Evolutionary conservation across 2,888 invertebrate species (phyloP).

Genomic region (Heliothis peltigera): DNA sequence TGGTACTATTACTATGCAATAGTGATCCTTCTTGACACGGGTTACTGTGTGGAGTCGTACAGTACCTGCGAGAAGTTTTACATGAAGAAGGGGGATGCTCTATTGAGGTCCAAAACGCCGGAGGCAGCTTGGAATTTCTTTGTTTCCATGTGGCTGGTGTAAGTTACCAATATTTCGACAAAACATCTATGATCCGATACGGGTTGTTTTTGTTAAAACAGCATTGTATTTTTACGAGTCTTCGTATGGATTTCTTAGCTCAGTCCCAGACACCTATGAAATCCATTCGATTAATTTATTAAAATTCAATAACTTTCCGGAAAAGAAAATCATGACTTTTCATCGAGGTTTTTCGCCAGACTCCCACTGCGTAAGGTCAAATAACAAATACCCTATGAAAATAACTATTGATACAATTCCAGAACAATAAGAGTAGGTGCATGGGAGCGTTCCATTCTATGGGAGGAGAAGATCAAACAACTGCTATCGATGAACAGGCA

Average conservation of each 20-base stretch:
- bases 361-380: too few relatives aligned
- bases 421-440: conserved; percentile 90
- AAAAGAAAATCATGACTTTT: too few relatives aligned
- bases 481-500: conserved; percentile 65
- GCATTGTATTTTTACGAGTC: too few relatives aligned
- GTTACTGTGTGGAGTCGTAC: conserved; percentile 87
- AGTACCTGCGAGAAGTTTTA: conserved; percentile 87
- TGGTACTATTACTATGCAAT: conserved; percentile 91
- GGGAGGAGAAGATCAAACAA: conserved; percentile 85
- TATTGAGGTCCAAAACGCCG: conserved; percentile 82
- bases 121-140: conserved; percentile 89
- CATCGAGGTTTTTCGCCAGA: too few relatives aligned
- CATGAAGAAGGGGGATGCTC: conserved; percentile 87
- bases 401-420: conserved; percentile 27
- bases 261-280: too few relatives aligned
- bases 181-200: too few relatives aligned
- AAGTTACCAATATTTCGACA: conserved; percentile 39
- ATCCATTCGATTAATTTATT: too few relatives aligned
- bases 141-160: conserved; percentile 91
- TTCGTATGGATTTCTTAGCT: too few relatives aligned
- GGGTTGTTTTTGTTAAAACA: too few relatives aligned
- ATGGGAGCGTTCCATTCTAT: conserved; percentile 89
- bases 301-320: too few relatives aligned
- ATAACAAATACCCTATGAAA: not conserved
- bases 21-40: conserved; percentile 90